These are phyloP conservation scores for Vulpes ferrilata DNA, from an alignment of 2,113 vertebrate species.

Conservation along the genomic window DNA sequence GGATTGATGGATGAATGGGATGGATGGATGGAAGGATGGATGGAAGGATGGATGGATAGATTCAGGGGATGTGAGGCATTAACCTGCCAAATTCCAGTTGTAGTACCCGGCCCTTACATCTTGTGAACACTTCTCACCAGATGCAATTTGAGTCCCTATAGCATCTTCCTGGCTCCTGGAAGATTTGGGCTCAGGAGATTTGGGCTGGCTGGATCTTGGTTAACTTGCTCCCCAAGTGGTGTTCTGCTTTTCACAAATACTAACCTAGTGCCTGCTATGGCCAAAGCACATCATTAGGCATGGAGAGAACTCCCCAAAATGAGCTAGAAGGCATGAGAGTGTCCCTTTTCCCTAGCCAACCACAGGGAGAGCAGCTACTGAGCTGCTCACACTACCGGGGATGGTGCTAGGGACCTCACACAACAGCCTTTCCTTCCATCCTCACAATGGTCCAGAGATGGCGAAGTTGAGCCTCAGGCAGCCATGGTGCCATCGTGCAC, in stretches of 20 bases:
- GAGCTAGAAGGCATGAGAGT: neutral
- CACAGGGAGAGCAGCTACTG: neutral
- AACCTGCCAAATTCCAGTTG: neutral
- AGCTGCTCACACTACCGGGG: no score
- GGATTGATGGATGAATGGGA: no score
- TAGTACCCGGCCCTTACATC: fast-evolving
- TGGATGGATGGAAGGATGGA: neutral
- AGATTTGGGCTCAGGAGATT: neutral
- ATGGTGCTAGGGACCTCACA: neutral
- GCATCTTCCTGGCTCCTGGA: neutral
- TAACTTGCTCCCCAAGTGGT: neutral
- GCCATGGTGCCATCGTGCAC: fast-evolving
- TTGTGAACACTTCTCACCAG: neutral
- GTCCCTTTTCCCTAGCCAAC: neutral
- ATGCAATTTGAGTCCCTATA: neutral
- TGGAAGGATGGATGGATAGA: neutral
- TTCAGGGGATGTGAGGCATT: neutral
- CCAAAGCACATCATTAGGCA: neutral
- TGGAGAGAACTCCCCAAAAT: neutral
- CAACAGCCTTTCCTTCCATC: neutral
- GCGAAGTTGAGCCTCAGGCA: neutral
- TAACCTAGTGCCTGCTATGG: neutral
- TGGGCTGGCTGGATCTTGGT: neutral
- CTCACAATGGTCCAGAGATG: neutral
- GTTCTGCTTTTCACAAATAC: neutral